phyloP scores from a whole-genome alignment of 2,888 invertebrate species.

The Leucoma salicis region DNA sequence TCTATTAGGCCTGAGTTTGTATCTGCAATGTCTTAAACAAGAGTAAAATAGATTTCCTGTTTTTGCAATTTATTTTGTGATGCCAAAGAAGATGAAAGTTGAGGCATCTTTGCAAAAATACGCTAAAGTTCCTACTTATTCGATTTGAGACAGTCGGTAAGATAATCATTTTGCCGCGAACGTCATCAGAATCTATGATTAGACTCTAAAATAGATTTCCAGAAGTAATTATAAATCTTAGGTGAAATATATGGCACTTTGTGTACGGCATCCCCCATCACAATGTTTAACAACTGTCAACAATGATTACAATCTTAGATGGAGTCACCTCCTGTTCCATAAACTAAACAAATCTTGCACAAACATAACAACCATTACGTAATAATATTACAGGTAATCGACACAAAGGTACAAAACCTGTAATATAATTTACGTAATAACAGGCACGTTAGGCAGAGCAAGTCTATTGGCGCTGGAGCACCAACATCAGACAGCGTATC shows the following conservation, averaged over 20 bases:
- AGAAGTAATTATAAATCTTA: too few species aligned
- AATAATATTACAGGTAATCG: background rate
- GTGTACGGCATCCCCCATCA: background rate
- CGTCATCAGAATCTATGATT: too few species aligned
- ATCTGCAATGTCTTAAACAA: too few species aligned
- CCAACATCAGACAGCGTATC: background rate
- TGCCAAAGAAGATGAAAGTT: too few species aligned
- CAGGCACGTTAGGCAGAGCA: conserved; percentile 2
- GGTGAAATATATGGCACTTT: background rate
- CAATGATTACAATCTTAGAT: conserved; percentile 1
- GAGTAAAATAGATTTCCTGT: too few species aligned
- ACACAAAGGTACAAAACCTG: background rate
- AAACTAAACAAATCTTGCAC: background rate
- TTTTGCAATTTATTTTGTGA: too few species aligned
- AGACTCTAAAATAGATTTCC: too few species aligned
- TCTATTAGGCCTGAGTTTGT: too few species aligned
- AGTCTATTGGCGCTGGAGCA: background rate
- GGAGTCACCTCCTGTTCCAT: conserved; percentile 1
- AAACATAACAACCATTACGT: conserved; percentile 5
- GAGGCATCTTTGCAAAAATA: too few species aligned
- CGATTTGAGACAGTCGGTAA: too few species aligned
- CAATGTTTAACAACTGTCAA: background rate
- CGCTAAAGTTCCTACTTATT: too few species aligned
- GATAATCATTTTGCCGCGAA: too few species aligned
- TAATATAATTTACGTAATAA: background rate